phyloP scores from a whole-genome alignment of 1,140 invertebrate genomes.

The Camponotus vicinus region DNA sequence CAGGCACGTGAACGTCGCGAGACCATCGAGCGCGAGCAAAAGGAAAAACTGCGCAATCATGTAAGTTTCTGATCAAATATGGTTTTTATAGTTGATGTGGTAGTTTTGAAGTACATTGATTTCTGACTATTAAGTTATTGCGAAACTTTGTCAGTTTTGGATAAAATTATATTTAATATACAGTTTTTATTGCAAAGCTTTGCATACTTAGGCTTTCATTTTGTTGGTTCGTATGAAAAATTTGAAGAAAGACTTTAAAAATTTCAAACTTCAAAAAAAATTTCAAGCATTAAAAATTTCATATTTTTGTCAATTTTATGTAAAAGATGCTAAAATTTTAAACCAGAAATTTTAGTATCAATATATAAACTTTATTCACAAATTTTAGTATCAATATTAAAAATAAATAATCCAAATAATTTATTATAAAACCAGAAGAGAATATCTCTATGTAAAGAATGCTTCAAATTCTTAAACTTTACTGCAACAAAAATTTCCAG shows the following conservation, averaged over 20 bases:
- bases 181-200: background rate
- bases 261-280: background rate
- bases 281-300: background rate
- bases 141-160: background rate
- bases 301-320: background rate
- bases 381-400: background rate
- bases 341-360: background rate
- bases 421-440: background rate
- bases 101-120: slow-evolving; percentile 55
- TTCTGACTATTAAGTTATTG: slow-evolving; percentile 25
- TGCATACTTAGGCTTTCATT: background rate
- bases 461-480: background rate
- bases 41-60: slow-evolving; percentile 91
- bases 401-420: background rate
- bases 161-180: background rate
- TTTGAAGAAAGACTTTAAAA: background rate
- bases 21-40: slow-evolving; percentile 90
- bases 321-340: background rate
- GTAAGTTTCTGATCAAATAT: slow-evolving; percentile 86
- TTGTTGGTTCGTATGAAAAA: background rate
- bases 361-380: background rate
- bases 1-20: slow-evolving; percentile 90
- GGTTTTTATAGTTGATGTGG: background rate
- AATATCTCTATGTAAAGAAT: background rate
- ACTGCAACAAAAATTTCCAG: background rate